These are phyloP conservation scores for Agriopis aurantiaria DNA, from an alignment of 2,888 invertebrate species.

Conservation along the genomic window DNA sequence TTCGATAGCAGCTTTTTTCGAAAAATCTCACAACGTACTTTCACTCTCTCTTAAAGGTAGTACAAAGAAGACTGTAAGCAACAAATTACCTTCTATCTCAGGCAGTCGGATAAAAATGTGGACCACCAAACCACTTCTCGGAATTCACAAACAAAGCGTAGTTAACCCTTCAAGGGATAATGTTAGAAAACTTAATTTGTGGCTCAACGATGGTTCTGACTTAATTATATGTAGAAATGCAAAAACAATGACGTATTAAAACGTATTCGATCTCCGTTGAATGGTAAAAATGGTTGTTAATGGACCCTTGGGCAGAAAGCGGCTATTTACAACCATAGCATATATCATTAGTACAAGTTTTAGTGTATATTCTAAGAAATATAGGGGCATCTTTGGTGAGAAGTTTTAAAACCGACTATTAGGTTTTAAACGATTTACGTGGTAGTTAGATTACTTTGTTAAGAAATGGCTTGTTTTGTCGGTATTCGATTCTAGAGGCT, in stretches of 20 bases:
- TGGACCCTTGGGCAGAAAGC: conserved; percentile 5
- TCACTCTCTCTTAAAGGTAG: neutral
- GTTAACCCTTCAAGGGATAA: conserved; percentile 35
- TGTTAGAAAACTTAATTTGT: conserved; percentile 54
- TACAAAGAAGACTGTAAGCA: too few species aligned
- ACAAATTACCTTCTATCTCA: too few species aligned
- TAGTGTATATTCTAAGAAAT: conserved; percentile 14
- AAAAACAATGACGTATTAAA: conserved; percentile 34
- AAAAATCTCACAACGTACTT: neutral
- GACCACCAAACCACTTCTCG: conserved; percentile 33
- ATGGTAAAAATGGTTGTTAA: conserved; percentile 12
- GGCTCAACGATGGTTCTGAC: conserved; percentile 40
- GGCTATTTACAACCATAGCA: conserved; percentile 16
- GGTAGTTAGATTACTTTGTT: conserved; percentile 3
- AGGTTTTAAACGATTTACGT: neutral
- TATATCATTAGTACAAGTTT: conserved; percentile 2
- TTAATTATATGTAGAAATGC: conserved; percentile 51
- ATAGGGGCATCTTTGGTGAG: neutral
- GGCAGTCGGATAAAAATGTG: neutral
- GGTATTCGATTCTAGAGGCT: neutral
- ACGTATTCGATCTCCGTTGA: conserved; percentile 17
- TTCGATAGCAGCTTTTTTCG: neutral
- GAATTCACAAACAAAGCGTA: conserved; percentile 43
- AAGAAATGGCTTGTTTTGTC: neutral
- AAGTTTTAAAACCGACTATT: neutral